A percentile compares a stretch with the other conserved stretches of the same genome.
Conservation (phyloP, 2,888 invertebrate genomes). For the Dinocampus coccinellae region DNA sequence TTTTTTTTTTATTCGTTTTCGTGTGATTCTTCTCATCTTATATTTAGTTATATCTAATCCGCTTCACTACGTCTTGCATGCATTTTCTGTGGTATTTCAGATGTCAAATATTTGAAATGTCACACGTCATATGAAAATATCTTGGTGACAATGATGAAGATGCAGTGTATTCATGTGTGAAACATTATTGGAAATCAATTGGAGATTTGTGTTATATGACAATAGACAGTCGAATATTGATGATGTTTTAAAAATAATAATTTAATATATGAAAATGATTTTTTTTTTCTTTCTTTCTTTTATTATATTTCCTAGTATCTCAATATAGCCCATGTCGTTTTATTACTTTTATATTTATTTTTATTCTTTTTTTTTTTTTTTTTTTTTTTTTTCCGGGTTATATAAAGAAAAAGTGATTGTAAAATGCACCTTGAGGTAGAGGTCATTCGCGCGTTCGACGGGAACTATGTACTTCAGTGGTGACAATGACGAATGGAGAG, state of each 20-base stretch:
- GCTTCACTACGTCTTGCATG: background rate
- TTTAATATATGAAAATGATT: background rate
- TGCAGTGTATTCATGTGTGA: background rate
- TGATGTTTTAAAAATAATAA: background rate
- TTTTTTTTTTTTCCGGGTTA: too few relatives aligned
- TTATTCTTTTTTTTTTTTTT: too few relatives aligned
- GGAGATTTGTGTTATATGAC: background rate
- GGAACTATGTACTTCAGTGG: background rate
- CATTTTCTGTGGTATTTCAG: background rate
- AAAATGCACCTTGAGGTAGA: background rate
- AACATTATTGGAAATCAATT: background rate
- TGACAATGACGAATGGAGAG: conserved; percentile 16
- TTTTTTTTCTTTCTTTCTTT: background rate
- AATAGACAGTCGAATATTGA: background rate
- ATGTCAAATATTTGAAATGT: background rate
- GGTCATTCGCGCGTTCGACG: conserved; percentile 5
- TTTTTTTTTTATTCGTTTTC: background rate
- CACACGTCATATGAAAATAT: background rate
- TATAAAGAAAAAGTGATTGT: background rate
- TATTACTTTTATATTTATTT: background rate
- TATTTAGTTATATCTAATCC: background rate
- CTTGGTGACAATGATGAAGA: background rate
- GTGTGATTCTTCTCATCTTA: background rate
- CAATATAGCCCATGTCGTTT: background rate
- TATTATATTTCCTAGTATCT: background rate